phyloP scores from a whole-genome alignment of 1,140 invertebrate genomes.

The Oncopodura yosiiana region DNA sequence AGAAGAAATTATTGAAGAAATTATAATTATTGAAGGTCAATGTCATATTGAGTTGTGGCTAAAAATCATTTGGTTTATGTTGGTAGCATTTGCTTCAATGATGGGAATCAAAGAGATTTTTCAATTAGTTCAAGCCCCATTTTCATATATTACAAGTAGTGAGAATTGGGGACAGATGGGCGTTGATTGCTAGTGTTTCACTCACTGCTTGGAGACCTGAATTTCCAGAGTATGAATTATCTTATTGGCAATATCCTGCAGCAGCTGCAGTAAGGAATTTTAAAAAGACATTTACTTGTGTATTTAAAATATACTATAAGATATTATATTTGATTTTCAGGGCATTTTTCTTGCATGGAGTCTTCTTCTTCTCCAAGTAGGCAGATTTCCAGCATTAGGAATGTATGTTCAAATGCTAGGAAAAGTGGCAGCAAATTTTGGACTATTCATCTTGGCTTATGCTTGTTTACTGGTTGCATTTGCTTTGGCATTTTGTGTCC shows the following conservation, averaged over 20 bases:
- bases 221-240: not conserved
- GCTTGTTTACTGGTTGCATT: conserved; percentile 68
- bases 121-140: conserved; percentile 35
- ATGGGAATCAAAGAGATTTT: conserved; percentile 39
- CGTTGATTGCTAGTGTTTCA: conserved; percentile 55
- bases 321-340: conserved; percentile 5
- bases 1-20: too few species aligned
- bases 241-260: conserved; percentile 66
- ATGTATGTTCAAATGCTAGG: conserved; percentile 78
- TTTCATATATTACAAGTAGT: conserved; percentile 25
- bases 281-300: not conserved
- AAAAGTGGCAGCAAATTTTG: conserved; percentile 67
- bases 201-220: conserved; percentile 18
- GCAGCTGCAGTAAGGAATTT: conserved; percentile 48
- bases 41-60: conserved; percentile 8
- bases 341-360: conserved; percentile 67
- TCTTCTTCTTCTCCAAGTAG: conserved; percentile 71
- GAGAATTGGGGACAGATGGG: conserved; percentile 74
- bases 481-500: conserved; percentile 37
- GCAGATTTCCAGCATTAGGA: conserved; percentile 71
- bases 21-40: too few species aligned
- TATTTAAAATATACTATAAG: not conserved
- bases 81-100: conserved; percentile 32
- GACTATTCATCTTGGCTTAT: conserved; percentile 70
- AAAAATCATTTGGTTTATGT: conserved; percentile 27